Evolutionary conservation across 2,113 vertebrate genomes (phyloP).

Genomic region (Gadus macrocephalus): DNA sequence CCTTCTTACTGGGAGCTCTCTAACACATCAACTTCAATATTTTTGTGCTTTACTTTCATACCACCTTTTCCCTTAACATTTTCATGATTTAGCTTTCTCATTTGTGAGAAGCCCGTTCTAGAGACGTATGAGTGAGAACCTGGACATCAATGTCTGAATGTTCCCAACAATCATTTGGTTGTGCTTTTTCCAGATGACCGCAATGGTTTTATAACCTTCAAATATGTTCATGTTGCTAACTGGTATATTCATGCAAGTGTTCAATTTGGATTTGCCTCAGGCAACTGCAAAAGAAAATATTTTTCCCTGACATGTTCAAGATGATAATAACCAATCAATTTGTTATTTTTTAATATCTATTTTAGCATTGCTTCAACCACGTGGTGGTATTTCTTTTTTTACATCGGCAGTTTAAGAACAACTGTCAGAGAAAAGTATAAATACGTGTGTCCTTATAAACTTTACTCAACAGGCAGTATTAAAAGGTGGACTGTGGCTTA

Average conservation of each 20-base stretch:
- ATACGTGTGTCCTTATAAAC: not conserved
- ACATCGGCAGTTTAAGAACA: constrained; percentile 7
- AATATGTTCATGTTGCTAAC: constrained; percentile 14
- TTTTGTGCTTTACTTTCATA: constrained; percentile 55
- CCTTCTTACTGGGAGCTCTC: not conserved
- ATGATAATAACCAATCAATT: too few relatives aligned
- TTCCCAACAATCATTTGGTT: constrained; percentile 3
- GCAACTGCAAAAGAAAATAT: not conserved
- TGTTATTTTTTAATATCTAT: too few relatives aligned
- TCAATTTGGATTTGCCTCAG: constrained; percentile 8
- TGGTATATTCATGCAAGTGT: not conserved
- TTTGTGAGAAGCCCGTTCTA: not conserved
- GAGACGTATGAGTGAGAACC: constrained; percentile 9
- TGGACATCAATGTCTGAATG: constrained; percentile 10
- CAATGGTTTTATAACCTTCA: constrained; percentile 41
- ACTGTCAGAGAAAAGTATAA: constrained; percentile 23
- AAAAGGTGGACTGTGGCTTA: too few relatives aligned
- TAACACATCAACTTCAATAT: not conserved
- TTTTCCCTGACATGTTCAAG: too few relatives aligned
- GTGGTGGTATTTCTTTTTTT: not conserved
- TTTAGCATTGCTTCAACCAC: too few relatives aligned
- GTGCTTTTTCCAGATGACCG: constrained; percentile 28
- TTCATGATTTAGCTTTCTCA: constrained; percentile 6
- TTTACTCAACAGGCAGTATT: not conserved
- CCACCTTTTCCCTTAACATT: constrained; percentile 47